Base-by-base conservation (phyloP, 1,140 invertebrate species). In the Mactra quadrangularis region DNA sequence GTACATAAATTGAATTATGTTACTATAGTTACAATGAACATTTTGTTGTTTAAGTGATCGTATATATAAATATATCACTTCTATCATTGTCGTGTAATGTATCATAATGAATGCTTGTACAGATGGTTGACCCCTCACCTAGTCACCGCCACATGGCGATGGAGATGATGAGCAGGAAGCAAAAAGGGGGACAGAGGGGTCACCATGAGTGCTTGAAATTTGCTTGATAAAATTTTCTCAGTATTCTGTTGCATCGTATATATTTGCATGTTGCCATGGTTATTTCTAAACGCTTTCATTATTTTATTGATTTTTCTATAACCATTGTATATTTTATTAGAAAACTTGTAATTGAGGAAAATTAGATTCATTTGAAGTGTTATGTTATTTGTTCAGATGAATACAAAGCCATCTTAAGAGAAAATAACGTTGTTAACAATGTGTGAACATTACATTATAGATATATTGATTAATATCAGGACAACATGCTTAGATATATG, bases 231-330 rank as follows among this genome's bases (percentile, higher is more conserved):
- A 27, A 68, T 13, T 50, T 62, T 31, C 11, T 55, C 72, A 75
- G 72, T 75, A 75, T 75, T 75, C 35, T 60, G 72, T 75, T 75
- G 72, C 27, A 47, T 60, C 72, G 45, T 55, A 75, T 57, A 75
- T 75, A 57, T 57, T 75, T 75, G 41, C 53, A 60, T 75, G 35
- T 75, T 75, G 72, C 27, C 27, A 57, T 72, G 17, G 52, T 19
- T 55, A 25, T 68, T 64, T 29, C 31, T 29, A 38, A 62, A 35
- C 15, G 38, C 38, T 41, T 41, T 6, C 38, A 41, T 41, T 41
- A 6, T 41, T 6, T 15, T 41, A 41, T 41, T 41, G 38, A 41
- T 41, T 41, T 41, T 15, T 7, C 15, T 41, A 6, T 6, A 6
- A 7, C 6, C 38, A 7, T 15, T 41, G 38, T 15, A 41, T 15